Evolutionary conservation across 2,888 invertebrate species (phyloP).

Genomic region (Eumacrocentrus americanus): DNA sequence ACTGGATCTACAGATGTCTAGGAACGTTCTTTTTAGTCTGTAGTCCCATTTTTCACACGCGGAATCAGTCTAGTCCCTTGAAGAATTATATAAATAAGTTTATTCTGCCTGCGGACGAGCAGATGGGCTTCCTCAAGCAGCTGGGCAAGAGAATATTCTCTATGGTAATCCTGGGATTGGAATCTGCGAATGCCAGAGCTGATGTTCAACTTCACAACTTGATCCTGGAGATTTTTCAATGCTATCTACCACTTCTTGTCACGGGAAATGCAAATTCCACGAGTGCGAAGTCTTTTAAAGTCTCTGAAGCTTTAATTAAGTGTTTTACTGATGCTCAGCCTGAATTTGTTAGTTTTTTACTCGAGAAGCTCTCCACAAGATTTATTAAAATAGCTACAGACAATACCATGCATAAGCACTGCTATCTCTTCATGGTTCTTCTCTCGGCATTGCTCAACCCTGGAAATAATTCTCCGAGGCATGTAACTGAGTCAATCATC

Average conservation of each 20-base stretch:
- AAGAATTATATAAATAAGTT: conserved; percentile 47
- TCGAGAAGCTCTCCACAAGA: conserved; percentile 47
- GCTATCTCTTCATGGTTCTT: conserved; percentile 53
- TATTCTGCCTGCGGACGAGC: conserved; percentile 48
- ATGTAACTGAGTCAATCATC: conserved; percentile 47
- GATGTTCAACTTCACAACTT: conserved; percentile 51
- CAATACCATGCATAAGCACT: conserved; percentile 52
- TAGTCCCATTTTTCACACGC: conserved; percentile 47
- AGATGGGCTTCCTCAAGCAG: conserved; percentile 41
- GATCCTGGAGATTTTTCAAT: conserved; percentile 52
- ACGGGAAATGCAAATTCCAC: conserved; percentile 39
- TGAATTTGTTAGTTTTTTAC: conserved; percentile 44
- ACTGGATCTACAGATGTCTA: conserved; percentile 54
- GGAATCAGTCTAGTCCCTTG: conserved; percentile 49
- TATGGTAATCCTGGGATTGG: conserved; percentile 54
- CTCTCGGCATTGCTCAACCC: conserved; percentile 46
- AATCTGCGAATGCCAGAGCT: conserved; percentile 45
- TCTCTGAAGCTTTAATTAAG: conserved; percentile 48
- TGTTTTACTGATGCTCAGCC: conserved; percentile 49
- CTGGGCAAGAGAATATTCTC: conserved; percentile 54
- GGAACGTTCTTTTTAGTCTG: conserved; percentile 53
- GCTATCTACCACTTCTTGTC: conserved; percentile 52
- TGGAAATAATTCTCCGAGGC: conserved; percentile 41
- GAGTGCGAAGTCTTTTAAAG: conserved; percentile 36
- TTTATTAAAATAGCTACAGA: conserved; percentile 48